Conservation (phyloP, 2,888 invertebrate genomes). For the Diarsia brunnea region DNA sequence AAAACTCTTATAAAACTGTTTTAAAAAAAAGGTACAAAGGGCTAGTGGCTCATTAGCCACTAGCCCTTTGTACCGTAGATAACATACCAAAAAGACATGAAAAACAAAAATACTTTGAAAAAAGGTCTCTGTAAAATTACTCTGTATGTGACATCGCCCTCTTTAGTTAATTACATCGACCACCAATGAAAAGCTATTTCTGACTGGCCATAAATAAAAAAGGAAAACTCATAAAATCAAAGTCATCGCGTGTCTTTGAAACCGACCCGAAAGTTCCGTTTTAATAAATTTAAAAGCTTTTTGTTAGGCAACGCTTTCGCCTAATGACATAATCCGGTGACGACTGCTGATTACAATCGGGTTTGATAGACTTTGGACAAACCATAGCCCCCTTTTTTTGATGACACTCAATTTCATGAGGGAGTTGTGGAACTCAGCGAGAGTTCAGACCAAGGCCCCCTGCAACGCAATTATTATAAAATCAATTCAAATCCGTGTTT, state of each 20-base stretch:
- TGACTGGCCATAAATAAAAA: constrained; percentile 20
- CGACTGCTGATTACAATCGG: constrained; percentile 40
- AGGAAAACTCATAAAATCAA: constrained; percentile 42
- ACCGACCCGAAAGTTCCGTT: constrained; percentile 53
- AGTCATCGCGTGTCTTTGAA: constrained; percentile 61
- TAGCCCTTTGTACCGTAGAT: not conserved
- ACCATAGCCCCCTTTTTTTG: not conserved
- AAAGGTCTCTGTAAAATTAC: not conserved
- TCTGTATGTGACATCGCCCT: not conserved
- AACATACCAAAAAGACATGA: not conserved
- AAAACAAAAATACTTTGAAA: too few relatives aligned
- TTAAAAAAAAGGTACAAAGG: too few relatives aligned
- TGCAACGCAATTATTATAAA: not conserved
- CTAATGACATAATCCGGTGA: constrained; percentile 46
- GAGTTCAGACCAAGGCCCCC: too few relatives aligned
- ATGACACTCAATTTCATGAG: too few relatives aligned
- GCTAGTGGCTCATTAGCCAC: too few relatives aligned
- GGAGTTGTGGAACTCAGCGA: too few relatives aligned
- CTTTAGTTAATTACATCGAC: not conserved
- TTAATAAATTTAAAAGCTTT: constrained; percentile 80
- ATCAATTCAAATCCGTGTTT: not conserved
- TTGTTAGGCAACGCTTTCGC: constrained; percentile 64
- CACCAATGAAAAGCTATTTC: constrained; percentile 24
- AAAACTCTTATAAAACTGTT: not conserved
- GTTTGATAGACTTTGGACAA: not conserved